phyloP scores from a whole-genome alignment of 2,113 vertebrate species.

The pig (Sus scrofa) region T2T-Sscrofa CM000814.6:126528001-126528500 shows the following conservation, averaged over 20 bases:
- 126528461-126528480: slow-evolving; percentile 95
- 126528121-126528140: slow-evolving; percentile 68
- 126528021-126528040: slow-evolving; percentile 89
- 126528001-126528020: slow-evolving; percentile 81
- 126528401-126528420: accelerated
- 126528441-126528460: slow-evolving; percentile 93
- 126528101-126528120: slow-evolving; percentile 17
- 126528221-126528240: slow-evolving; percentile 57
- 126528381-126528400: neutral
- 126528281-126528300: slow-evolving; percentile 98
- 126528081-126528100: slow-evolving; percentile 46
- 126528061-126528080: slow-evolving; percentile 50
- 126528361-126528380: slow-evolving; percentile 83
- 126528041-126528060: slow-evolving; percentile 75
- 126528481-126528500: slow-evolving; percentile 95
- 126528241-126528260: slow-evolving; percentile 95
- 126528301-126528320: slow-evolving; percentile 94
- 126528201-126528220: slow-evolving; percentile 63
- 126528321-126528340: slow-evolving; percentile 95
- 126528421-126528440: neutral
- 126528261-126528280: slow-evolving; percentile 98
- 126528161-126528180: slow-evolving; percentile 79
- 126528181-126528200: slow-evolving; percentile 83
- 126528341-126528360: slow-evolving; percentile 98
- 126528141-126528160: slow-evolving; percentile 72